These are phyloP conservation scores for Amblyopsis rosae DNA, from an alignment of 2,113 vertebrate species.

Conservation along the genomic window DNA sequence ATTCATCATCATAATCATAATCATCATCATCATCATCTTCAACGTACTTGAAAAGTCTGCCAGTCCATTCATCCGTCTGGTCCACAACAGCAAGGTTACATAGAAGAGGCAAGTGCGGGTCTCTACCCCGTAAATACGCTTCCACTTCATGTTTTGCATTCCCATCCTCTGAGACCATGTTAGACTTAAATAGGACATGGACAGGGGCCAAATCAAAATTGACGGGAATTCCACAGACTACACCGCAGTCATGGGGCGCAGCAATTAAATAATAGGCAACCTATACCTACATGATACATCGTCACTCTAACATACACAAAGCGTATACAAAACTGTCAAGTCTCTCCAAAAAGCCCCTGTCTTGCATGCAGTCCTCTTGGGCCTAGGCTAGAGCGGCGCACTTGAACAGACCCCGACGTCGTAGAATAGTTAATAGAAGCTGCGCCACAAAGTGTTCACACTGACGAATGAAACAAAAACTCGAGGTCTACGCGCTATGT, in stretches of 20 bases:
- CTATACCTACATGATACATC: too few species aligned
- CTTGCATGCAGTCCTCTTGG: not conserved
- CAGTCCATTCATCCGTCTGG: conserved; percentile 66
- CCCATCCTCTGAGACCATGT: conserved; percentile 59
- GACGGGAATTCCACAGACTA: not conserved
- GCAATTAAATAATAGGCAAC: not conserved
- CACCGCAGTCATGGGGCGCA: not conserved
- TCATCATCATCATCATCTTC: conserved; percentile 1
- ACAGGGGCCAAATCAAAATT: not conserved
- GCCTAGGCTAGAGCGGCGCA: not conserved
- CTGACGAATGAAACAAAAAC: conserved; percentile 23
- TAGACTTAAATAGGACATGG: conserved; percentile 14
- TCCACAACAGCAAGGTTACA: conserved; percentile 73
- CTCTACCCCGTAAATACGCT: conserved; percentile 48
- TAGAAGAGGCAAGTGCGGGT: conserved; percentile 64
- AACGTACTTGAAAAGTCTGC: conserved; percentile 78
- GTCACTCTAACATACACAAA: not conserved
- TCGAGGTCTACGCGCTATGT: not conserved
- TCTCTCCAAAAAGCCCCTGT: not conserved
- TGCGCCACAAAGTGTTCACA: conserved; percentile 75
- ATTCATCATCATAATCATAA: conserved; percentile 3
- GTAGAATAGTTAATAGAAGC: conserved; percentile 58
- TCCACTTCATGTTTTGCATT: conserved; percentile 61
- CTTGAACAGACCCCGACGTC: conserved; percentile 12
- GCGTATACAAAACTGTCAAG: not conserved